Conservation (phyloP, 2,113 vertebrate genomes). For the Symphodus melops region DNA sequence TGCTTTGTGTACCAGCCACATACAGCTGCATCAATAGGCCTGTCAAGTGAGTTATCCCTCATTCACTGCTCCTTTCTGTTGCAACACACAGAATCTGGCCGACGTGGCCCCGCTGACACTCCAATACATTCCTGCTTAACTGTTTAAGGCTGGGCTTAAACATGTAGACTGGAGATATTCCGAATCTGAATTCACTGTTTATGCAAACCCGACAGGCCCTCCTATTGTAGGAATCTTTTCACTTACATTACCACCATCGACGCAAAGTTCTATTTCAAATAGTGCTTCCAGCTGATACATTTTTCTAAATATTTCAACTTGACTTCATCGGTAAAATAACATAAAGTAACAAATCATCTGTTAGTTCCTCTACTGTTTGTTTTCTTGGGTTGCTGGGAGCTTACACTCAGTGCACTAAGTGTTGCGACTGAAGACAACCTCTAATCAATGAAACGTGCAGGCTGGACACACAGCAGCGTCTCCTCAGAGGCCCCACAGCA, state of each 20-base stretch:
- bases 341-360: not conserved
- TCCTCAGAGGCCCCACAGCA: conserved; percentile 62
- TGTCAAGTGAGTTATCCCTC: conserved; percentile 37
- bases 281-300: not conserved
- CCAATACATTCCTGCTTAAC: not conserved
- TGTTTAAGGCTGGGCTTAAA: not conserved
- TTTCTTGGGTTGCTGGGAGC: not conserved
- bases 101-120: not conserved
- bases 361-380: not conserved
- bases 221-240: not conserved
- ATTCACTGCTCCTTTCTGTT: conserved; percentile 13
- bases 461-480: conserved; percentile 38
- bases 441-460: conserved; percentile 64
- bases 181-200: too few species aligned
- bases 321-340: conserved; percentile 6
- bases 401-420: conserved; percentile 10
- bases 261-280: too few species aligned
- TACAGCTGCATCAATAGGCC: conserved; percentile 43
- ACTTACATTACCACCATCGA: too few species aligned
- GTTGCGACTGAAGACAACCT: conserved; percentile 51
- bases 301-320: not conserved
- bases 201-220: not conserved
- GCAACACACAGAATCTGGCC: not conserved
- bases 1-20: conserved; percentile 42
- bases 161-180: not conserved